phyloP scores from a whole-genome alignment of 2,797 vertebrate genomes.

The Gymnopithys bicolor region DNA sequence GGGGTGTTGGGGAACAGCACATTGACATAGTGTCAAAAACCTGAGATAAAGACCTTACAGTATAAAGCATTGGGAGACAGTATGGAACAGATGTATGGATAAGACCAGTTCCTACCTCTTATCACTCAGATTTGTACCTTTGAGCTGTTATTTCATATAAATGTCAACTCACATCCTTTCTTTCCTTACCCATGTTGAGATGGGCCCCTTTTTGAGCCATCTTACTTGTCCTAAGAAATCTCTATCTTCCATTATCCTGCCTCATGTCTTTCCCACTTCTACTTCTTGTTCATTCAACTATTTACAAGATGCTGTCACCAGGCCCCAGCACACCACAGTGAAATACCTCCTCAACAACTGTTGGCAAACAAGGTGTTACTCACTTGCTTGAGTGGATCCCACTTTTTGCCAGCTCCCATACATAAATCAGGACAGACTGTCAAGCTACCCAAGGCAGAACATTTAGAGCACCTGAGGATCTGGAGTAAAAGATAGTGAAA shows the following conservation, averaged over 20 bases:
- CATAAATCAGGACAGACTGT: not conserved
- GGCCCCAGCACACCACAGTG: too few relatives aligned
- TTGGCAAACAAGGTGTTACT: not conserved
- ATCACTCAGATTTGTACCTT: not conserved
- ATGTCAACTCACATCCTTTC: fast-evolving
- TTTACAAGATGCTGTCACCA: not conserved
- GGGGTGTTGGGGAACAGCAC: not conserved
- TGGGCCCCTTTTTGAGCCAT: not conserved
- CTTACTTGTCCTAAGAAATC: not conserved
- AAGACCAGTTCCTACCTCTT: not conserved
- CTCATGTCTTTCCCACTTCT: not conserved
- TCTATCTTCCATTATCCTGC: not conserved
- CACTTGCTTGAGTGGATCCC: not conserved
- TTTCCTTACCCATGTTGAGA: not conserved
- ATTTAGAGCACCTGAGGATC: not conserved
- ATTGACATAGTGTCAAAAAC: not conserved
- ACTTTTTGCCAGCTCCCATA: not conserved
- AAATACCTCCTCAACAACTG: not conserved
- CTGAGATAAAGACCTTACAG: not conserved
- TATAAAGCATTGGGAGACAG: not conserved
- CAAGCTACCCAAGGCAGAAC: not conserved
- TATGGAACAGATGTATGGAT: not conserved
- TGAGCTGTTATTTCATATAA: not conserved
- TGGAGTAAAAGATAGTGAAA: not conserved
- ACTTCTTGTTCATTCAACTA: fast-evolving